phyloP scores from a whole-genome alignment of 2,888 invertebrate genomes.

The Apotomis turbidana region DNA sequence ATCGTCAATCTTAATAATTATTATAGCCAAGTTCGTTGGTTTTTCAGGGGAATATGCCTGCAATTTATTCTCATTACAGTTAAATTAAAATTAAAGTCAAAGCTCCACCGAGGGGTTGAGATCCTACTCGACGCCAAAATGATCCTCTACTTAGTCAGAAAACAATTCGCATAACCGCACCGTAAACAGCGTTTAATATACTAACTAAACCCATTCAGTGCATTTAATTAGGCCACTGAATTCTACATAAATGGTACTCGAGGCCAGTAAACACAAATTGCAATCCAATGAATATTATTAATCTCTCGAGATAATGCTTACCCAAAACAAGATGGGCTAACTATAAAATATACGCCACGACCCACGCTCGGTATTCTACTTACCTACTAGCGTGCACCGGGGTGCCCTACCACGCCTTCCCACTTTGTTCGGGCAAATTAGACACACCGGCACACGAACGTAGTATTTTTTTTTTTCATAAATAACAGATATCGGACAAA shows the following conservation, averaged over 20 bases:
- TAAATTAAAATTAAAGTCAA: background rate
- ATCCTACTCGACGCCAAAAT: background rate
- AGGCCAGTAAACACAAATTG: constrained; percentile 2
- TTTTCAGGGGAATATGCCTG: background rate
- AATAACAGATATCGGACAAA: no score
- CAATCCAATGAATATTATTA: constrained; percentile 10
- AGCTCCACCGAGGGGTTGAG: background rate
- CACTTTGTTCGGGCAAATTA: no score
- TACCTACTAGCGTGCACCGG: no score
- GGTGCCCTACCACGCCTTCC: no score
- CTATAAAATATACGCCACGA: no score
- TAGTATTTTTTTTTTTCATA: no score
- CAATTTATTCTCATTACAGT: background rate
- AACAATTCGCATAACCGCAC: background rate
- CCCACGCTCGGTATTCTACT: no score
- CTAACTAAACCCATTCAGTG: constrained; percentile 20
- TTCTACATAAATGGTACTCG: constrained; percentile 3
- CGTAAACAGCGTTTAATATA: constrained; percentile 4
- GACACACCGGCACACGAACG: no score
- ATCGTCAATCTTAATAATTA: background rate
- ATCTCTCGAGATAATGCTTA: background rate
- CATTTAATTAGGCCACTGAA: constrained; percentile 10
- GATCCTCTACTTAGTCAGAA: background rate
- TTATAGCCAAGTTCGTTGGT: no score
- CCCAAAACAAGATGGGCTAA: background rate